Evolutionary conservation across 2,888 invertebrate genomes (phyloP), one percentile per base, ranked within the genome.

Genomic region (Thymelicus lineola): DNA sequence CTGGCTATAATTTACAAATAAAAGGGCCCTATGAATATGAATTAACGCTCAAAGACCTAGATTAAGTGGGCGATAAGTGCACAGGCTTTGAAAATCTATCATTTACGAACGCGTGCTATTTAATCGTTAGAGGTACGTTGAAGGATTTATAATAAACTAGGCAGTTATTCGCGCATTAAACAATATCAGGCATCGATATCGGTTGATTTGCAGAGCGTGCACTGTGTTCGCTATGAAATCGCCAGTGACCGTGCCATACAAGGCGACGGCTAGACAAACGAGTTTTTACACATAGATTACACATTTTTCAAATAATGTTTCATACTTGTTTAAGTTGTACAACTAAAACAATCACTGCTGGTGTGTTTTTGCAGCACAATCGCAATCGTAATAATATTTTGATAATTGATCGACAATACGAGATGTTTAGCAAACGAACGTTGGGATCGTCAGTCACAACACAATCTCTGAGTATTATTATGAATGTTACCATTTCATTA

Each of bases 181-280:
- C 65, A 62, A 71, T 66, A 71, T 71, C 66, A 48, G 50, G 28
- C 55, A 36, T 45, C 60, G 70, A 62, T 71, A 65, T 71, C 66
- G 42, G 20, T 65, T 65, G 66, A 62, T 71, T 61, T 66, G 60
- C 65, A 28, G 48, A 66, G 55, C 70, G 70, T 66, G 76, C 77
- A 75, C 76, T 72, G 75, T 45, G 55, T 20, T 61, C 75, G 72
- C 74, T 79, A 76, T 78, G 77, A 79, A 79, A 80, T 79, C 75
- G 75, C 76, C 76, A 74, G 75, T 76, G 78, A 79, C 79, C 78
- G 80, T 74, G 77, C 77, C 79, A 73, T 42, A 59, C 59, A 70
- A 70, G 64, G 64, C 70, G 35, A 53, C 9, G 28, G 45, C 45
- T 55, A 65, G 48, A 60, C 60, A 36, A 46, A 17, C 53, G 42